Evolutionary conservation across 2,797 vertebrate species (phyloP).

Genomic region (Rhodeus uyekii): DNA sequence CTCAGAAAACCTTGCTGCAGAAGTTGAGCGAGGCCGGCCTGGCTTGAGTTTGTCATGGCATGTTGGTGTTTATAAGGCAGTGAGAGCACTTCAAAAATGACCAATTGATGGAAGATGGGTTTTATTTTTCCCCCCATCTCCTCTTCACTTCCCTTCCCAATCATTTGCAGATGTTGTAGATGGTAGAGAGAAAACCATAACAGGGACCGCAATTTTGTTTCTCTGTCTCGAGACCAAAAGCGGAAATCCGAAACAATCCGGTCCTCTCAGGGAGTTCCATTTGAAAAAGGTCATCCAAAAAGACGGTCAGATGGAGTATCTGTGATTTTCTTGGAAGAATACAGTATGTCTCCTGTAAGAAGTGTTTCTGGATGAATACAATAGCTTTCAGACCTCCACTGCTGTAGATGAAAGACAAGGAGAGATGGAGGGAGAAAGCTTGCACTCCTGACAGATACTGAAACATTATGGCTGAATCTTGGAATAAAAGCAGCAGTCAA

Average conservation of each 20-base stretch:
- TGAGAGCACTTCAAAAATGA: constrained; percentile 63
- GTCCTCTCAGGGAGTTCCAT: constrained; percentile 46
- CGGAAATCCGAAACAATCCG: constrained; percentile 57
- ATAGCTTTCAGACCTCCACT: constrained; percentile 30
- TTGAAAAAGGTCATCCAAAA: constrained; percentile 35
- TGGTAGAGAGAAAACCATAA: constrained; percentile 55
- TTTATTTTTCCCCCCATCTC: constrained; percentile 61
- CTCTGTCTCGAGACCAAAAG: constrained; percentile 40
- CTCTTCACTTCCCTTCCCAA: constrained; percentile 60
- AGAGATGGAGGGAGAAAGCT: constrained; percentile 34
- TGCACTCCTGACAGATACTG: constrained; percentile 36
- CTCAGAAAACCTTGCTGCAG: background rate
- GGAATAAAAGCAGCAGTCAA: constrained; percentile 62
- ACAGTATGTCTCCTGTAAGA: constrained; percentile 34
- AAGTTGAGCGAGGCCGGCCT: constrained; percentile 24
- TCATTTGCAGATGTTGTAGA: constrained; percentile 71
- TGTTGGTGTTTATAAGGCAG: constrained; percentile 63
- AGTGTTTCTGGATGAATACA: constrained; percentile 35
- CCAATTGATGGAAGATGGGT: constrained; percentile 63
- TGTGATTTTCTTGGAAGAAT: constrained; percentile 46
- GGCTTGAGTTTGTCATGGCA: constrained; percentile 49
- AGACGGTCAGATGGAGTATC: constrained; percentile 50
- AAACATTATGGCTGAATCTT: constrained; percentile 37
- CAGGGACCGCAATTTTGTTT: constrained; percentile 50
- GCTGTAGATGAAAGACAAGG: constrained; percentile 6